Conservation (phyloP, 30 jellyfish, hydroid and myxozoan species). For the Hydra vulgaris region DNA sequence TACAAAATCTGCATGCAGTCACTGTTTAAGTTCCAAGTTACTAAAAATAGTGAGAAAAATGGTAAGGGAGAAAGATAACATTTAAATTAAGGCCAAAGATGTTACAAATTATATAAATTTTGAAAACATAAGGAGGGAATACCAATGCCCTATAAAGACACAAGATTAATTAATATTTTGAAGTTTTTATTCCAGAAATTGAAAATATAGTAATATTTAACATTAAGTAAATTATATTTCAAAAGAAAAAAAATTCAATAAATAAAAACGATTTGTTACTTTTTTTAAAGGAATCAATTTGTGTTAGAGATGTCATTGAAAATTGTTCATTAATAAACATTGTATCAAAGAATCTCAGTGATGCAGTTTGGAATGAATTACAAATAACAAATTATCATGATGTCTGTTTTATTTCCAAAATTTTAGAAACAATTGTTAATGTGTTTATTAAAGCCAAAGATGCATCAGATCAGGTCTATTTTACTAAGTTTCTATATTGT, state of each 20-base stretch:
- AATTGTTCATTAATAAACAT: neutral
- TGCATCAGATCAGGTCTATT: neutral
- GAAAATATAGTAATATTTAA: too few relatives aligned
- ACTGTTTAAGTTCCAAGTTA: too few relatives aligned
- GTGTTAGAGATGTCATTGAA: neutral
- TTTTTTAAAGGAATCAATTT: constrained; percentile 8
- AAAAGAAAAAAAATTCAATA: neutral
- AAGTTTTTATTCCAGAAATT: too few relatives aligned
- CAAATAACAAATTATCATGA: constrained; percentile 10
- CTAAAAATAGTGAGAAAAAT: too few relatives aligned
- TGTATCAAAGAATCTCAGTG: constrained; percentile 12
- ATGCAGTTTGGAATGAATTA: neutral
- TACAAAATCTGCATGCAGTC: too few relatives aligned
- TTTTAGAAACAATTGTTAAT: neutral
- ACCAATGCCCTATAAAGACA: too few relatives aligned
- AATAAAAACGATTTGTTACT: neutral
- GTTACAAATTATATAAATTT: too few relatives aligned
- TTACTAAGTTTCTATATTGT: neutral
- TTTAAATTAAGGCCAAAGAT: too few relatives aligned
- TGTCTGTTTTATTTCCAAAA: constrained; percentile 11
- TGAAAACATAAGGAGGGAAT: too few relatives aligned
- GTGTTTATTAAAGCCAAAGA: neutral
- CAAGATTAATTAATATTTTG: too few relatives aligned
- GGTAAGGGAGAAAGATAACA: too few relatives aligned
- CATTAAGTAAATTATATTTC: neutral